Evolutionary conservation across 2,113 vertebrate genomes (phyloP).

Genomic region (Oreocharis arfaki): DNA sequence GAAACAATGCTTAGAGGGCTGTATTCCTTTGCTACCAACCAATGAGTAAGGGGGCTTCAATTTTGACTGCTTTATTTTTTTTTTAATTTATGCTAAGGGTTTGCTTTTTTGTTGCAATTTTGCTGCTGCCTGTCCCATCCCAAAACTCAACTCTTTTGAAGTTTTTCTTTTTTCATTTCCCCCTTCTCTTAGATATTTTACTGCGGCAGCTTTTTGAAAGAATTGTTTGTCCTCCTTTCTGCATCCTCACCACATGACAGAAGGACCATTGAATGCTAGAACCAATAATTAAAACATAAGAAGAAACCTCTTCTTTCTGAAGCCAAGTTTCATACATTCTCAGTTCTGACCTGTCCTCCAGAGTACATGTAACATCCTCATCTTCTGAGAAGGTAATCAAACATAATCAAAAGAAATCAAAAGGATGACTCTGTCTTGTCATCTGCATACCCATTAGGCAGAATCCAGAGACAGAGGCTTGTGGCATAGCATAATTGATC

Average conservation of each 20-base stretch:
- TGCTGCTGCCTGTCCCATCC: neutral
- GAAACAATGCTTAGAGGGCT: neutral
- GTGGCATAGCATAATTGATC: neutral
- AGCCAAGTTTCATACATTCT: neutral
- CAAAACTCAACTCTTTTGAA: neutral
- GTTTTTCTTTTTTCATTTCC: neutral
- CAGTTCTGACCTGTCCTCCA: neutral
- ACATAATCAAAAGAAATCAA: neutral
- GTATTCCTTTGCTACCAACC: neutral
- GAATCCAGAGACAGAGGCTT: neutral
- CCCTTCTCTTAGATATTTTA: neutral
- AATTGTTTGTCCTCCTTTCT: neutral
- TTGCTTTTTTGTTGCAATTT: neutral
- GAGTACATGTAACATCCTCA: neutral
- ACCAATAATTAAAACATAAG: neutral
- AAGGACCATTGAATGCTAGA: neutral
- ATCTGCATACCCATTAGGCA: neutral
- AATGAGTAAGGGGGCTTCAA: neutral
- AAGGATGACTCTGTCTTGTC: neutral
- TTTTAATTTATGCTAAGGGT: neutral
- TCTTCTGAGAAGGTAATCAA: neutral
- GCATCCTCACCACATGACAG: neutral
- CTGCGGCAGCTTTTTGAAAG: neutral
- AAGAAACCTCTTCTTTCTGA: neutral
- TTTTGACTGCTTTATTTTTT: neutral